phyloP scores from a whole-genome alignment of 2,113 vertebrate genomes.

The Grallaria varia region DNA sequence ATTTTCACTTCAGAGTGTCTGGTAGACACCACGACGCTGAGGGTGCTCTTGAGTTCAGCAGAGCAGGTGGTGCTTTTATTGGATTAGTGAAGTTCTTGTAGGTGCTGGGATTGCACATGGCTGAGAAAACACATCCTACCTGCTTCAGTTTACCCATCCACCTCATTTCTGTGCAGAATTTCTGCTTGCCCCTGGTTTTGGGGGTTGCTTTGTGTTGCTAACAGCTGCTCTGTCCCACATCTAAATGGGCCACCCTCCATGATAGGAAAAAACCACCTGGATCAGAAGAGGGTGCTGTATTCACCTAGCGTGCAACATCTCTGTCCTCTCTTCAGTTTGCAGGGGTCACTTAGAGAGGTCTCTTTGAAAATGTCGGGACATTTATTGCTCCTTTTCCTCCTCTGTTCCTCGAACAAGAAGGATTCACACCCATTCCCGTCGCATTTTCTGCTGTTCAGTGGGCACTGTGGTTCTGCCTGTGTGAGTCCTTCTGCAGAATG shows the following conservation, averaged over 20 bases:
- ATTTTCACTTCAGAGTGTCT: background rate
- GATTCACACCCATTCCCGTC: slow-evolving; percentile 50
- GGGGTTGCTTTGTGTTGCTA: background rate
- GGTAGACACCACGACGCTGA: rapidly evolving
- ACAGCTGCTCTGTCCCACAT: background rate
- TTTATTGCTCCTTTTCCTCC: background rate
- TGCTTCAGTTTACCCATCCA: background rate
- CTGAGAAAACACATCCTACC: background rate
- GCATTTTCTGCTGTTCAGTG: slow-evolving; percentile 43
- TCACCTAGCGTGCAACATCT: background rate
- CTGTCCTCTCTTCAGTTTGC: background rate
- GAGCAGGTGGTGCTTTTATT: background rate
- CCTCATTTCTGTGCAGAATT: background rate
- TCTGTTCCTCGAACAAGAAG: background rate
- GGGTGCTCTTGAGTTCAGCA: background rate
- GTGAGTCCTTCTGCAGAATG: background rate
- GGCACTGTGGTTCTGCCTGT: background rate
- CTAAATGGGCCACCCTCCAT: background rate
- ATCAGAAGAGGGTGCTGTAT: background rate
- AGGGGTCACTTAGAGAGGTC: background rate
- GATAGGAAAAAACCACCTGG: background rate
- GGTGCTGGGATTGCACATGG: background rate
- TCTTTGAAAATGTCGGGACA: background rate
- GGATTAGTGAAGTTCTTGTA: background rate
- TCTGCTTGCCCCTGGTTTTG: background rate